Evolutionary conservation across 2,113 vertebrate genomes (phyloP), one percentile per base, ranked within the genome.

Genomic region (Urocitellus parryii): DNA sequence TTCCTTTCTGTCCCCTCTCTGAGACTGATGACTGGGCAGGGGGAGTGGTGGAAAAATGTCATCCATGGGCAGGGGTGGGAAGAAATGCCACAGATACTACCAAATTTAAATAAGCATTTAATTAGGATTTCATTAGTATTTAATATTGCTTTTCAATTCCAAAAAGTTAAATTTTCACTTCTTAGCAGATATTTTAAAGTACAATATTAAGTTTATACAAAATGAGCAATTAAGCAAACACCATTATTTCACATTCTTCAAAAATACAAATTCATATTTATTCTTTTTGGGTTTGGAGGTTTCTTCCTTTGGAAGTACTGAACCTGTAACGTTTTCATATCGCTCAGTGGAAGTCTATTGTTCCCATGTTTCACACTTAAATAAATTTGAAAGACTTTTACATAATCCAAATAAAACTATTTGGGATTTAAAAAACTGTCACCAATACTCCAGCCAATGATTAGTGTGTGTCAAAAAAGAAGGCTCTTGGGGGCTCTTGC

Each of bases 111-210:
- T 98, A 98, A 99, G 98, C 98, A 98, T 99, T 99, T 99, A 99
- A 99, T 99, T 98, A 99, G 98, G 98, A 98, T 99, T 99, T 99
- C 98, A 99, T 99, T 99, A 99, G 99, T 99, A 99, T 98, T 98
- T 98, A 98, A 99, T 99, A 99, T 99, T 99, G 99, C 99, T 99
- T 99, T 99, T 99, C 98, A 99, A 98, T 99, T 99, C 98, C 98
- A 99, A 99, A 99, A 99, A 98, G 98, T 99, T 99, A 99, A 98
- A 99, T 99, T 99, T 99, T 99, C 98, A 99, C 98, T 98, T 99
- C 98, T 98, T 98, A 98, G 98, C 98, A 98, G 98, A 96, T 98
- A 97, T 98, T 98, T 99, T 99, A 99, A 99, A 99, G 99, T 99
- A 99, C 99, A 99, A 98, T 99, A 99, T 99, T 99, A 99, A 99